These are phyloP conservation scores for Drosophila simulans DNA, from an alignment of 1,140 invertebrate species.

Conservation along the genomic window DNA sequence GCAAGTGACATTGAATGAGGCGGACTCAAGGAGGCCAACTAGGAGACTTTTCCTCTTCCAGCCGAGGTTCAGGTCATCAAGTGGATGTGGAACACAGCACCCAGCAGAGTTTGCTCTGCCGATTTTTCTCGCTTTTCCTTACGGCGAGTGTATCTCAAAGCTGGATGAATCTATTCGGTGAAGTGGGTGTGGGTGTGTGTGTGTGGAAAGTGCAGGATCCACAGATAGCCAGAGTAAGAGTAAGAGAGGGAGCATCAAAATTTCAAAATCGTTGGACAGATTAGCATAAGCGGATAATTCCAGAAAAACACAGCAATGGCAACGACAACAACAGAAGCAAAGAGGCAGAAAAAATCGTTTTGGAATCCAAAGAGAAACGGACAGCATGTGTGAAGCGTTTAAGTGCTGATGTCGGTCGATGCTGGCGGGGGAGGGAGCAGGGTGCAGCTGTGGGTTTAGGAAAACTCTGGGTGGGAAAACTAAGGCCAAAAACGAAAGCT, in stretches of 20 bases:
- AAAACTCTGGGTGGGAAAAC: constrained; percentile 23
- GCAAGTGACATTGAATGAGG: constrained; percentile 69
- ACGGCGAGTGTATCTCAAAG: constrained; percentile 32
- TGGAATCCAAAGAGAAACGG: constrained; percentile 23
- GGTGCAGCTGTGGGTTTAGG: not conserved
- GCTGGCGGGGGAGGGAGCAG: not conserved
- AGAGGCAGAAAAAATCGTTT: constrained; percentile 13
- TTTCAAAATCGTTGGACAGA: constrained; percentile 76
- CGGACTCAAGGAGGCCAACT: constrained; percentile 40
- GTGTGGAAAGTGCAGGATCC: constrained; percentile 9
- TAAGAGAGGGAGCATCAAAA: constrained; percentile 53
- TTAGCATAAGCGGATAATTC: constrained; percentile 83
- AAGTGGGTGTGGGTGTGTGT: constrained; percentile 17
- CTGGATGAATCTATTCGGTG: constrained; percentile 61
- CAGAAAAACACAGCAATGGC: constrained; percentile 32
- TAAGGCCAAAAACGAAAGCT: constrained; percentile 25
- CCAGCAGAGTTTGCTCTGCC: constrained; percentile 20
- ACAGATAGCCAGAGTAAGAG: constrained; percentile 7
- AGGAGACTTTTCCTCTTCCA: constrained; percentile 29
- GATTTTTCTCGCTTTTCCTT: constrained; percentile 40
- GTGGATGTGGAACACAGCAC: constrained; percentile 34
- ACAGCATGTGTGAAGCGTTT: constrained; percentile 63
- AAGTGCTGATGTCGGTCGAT: constrained; percentile 60
- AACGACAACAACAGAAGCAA: constrained; percentile 29
- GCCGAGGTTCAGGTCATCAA: constrained; percentile 50